phyloP scores from a whole-genome alignment of 2,113 vertebrate species.

The Silurus asotus region DNA sequence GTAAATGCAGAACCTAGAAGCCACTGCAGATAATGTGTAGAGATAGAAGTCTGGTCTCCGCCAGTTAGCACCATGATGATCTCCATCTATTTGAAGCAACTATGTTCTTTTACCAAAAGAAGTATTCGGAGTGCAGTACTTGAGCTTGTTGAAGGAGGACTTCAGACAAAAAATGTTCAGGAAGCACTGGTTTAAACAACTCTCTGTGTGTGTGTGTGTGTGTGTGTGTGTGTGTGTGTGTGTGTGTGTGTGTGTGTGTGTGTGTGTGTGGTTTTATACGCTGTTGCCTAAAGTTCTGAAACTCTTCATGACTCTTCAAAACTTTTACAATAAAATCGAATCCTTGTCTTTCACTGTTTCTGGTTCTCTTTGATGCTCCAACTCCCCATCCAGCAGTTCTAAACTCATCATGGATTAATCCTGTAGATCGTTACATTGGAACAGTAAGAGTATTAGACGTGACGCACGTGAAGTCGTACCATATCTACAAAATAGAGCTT shows the following conservation, averaged over 20 bases:
- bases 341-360: conserved; percentile 15
- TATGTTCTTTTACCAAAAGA: background rate
- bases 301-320: conserved; percentile 21
- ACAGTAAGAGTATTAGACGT: background rate
- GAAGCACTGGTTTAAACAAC: conserved; percentile 2
- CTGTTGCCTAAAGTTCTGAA: conserved; percentile 42
- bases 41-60: background rate
- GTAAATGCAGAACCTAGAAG: background rate
- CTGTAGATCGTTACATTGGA: background rate
- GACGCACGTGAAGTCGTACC: background rate
- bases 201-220: conserved; percentile 1
- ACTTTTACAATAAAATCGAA: conserved; percentile 48
- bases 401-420: background rate
- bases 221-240: conserved; percentile 25
- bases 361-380: background rate
- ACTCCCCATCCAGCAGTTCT: background rate
- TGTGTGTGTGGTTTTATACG: background rate
- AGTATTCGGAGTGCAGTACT: background rate
- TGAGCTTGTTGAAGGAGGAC: background rate
- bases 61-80: background rate
- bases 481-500: background rate
- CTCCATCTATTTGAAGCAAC: background rate
- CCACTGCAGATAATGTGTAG: background rate
- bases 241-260: conserved; percentile 29
- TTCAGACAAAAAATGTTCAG: background rate